These are phyloP conservation scores for Neolamprologus sp. DNA, from an alignment of 2,113 vertebrate species.

Conservation along the genomic window DNA sequence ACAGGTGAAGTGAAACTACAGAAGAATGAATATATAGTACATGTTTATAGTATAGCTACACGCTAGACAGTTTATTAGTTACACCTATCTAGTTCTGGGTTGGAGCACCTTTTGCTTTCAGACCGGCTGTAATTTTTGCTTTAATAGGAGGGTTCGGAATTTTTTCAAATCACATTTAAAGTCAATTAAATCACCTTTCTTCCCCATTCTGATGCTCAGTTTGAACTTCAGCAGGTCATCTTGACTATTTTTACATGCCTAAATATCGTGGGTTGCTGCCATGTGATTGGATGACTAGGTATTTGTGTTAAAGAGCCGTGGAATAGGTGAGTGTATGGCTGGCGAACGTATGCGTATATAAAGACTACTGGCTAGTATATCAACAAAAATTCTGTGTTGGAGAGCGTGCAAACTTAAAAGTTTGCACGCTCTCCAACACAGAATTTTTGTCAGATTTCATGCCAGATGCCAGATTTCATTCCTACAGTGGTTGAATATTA, in stretches of 20 bases:
- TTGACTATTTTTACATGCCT: not conserved
- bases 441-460: too few species aligned
- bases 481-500: not conserved
- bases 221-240: not conserved
- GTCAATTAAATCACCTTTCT: not conserved
- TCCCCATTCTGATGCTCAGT: not conserved
- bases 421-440: too few species aligned
- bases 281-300: not conserved
- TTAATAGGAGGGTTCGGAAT: not conserved
- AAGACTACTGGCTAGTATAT: not conserved
- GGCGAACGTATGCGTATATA: not conserved
- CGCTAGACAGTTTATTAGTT: not conserved
- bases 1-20: not conserved
- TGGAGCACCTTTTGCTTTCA: not conserved
- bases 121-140: not conserved
- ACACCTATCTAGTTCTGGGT: not conserved
- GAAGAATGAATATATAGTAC: not conserved
- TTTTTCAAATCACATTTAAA: not conserved
- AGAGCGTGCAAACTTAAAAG: fast-evolving
- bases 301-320: not conserved
- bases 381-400: not conserved
- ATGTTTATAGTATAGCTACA: not conserved
- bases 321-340: not conserved
- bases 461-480: not conserved
- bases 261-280: not conserved